These are phyloP conservation scores for Burhinus bistriatus DNA, from an alignment of 2,113 vertebrate genomes.

Conservation along the genomic window DNA sequence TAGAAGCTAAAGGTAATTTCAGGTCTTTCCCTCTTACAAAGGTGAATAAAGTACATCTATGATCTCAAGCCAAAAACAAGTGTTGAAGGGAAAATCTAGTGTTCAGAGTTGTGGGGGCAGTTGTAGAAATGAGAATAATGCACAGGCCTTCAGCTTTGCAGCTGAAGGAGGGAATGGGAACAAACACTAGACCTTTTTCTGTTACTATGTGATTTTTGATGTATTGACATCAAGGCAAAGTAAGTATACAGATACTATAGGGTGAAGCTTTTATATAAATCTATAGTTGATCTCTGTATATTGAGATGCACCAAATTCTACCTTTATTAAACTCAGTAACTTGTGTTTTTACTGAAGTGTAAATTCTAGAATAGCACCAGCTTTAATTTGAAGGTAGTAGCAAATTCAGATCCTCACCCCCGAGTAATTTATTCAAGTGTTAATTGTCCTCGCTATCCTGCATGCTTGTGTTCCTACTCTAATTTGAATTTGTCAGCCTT, in stretches of 20 bases:
- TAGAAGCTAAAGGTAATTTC: not conserved
- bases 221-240: not conserved
- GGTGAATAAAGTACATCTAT: not conserved
- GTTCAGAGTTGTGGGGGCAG: not conserved
- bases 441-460: not conserved
- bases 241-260: not conserved
- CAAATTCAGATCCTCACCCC: not conserved
- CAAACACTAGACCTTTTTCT: not conserved
- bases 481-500: not conserved
- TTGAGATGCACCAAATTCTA: not conserved
- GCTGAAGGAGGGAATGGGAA: not conserved
- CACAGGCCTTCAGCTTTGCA: not conserved
- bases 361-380: not conserved
- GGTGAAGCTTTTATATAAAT: not conserved
- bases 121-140: not conserved
- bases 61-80: not conserved
- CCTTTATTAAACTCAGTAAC: not conserved
- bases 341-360: not conserved
- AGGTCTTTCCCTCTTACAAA: not conserved
- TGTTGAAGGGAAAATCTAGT: not conserved
- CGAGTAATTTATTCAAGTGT: not conserved
- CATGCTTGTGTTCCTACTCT: not conserved
- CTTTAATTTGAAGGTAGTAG: not conserved
- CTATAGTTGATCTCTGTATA: not conserved
- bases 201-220: not conserved